These are phyloP conservation scores for Arge pagana DNA, from an alignment of 2,888 invertebrate species.

Conservation along the genomic window DNA sequence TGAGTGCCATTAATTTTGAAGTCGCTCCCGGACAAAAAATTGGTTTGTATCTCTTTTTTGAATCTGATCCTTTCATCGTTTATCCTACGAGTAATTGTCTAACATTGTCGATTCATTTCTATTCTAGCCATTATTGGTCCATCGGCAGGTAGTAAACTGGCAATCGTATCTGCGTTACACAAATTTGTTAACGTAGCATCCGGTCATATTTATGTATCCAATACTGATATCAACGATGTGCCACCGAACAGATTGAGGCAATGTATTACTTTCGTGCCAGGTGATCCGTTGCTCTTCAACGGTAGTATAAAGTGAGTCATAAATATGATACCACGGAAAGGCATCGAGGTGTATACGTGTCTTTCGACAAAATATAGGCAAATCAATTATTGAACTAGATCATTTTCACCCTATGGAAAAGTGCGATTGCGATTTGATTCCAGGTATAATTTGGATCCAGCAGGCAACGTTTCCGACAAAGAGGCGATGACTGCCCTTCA, in stretches of 20 bases:
- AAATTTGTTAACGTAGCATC: constrained; percentile 36
- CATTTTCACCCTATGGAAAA: not conserved
- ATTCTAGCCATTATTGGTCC: constrained; percentile 8
- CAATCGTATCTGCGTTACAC: constrained; percentile 36
- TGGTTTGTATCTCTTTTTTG: constrained; percentile 27
- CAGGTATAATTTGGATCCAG: constrained; percentile 40
- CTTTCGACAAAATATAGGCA: not conserved
- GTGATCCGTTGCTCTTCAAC: constrained; percentile 36
- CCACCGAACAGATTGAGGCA: constrained; percentile 34
- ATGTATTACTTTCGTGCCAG: constrained; percentile 38
- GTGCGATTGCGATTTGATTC: not conserved
- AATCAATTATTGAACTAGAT: not conserved
- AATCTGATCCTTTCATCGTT: not conserved
- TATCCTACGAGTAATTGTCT: not conserved
- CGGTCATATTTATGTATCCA: constrained; percentile 37
- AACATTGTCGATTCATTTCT: too few relatives aligned
- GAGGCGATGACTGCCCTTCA: constrained; percentile 36
- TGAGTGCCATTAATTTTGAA: constrained; percentile 33
- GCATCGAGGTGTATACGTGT: not conserved
- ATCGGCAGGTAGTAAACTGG: constrained; percentile 15
- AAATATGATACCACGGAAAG: not conserved
- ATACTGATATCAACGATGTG: constrained; percentile 33
- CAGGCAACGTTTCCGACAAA: constrained; percentile 31
- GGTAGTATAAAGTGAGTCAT: constrained; percentile 35
- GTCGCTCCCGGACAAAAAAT: constrained; percentile 36